A percentile compares a stretch with the other conserved stretches of the same genome.
phyloP scores from a whole-genome alignment of 2,113 vertebrate species.

The Chaetura pelagica region DNA sequence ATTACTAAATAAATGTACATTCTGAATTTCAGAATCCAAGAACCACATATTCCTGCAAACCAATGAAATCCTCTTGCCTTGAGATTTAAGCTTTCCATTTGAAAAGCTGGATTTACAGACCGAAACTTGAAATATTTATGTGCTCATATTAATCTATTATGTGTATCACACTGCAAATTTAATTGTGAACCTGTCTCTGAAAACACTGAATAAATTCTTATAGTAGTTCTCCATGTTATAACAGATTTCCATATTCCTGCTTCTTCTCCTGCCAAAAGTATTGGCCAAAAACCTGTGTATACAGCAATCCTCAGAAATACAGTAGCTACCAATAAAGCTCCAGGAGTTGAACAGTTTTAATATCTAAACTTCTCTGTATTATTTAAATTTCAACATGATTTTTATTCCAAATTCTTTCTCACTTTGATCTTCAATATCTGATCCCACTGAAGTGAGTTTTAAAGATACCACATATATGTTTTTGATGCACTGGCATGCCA shows the following conservation, averaged over 20 bases:
- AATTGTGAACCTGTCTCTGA: background rate
- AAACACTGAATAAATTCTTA: background rate
- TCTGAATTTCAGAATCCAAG: background rate
- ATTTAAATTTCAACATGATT: background rate
- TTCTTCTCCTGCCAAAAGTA: background rate
- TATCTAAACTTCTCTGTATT: background rate
- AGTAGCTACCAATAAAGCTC: background rate
- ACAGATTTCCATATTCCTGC: background rate
- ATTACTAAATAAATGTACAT: background rate
- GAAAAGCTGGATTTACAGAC: background rate
- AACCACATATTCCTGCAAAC: background rate
- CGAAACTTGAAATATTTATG: background rate
- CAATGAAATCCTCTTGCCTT: background rate
- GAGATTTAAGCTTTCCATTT: background rate
- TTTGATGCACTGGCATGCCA: background rate
- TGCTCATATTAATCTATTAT: background rate
- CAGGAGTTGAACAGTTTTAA: background rate
- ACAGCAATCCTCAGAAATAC: background rate
- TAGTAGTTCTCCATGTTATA: background rate
- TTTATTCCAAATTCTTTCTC: slow-evolving; percentile 7
- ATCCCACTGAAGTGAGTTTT: background rate
- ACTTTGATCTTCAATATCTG: background rate
- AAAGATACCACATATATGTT: background rate
- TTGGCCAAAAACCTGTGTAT: background rate
- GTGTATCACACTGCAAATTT: background rate